A percentile compares a stretch with the other conserved stretches of the same genome.
These are phyloP conservation scores for Rhingia rostrata DNA, from an alignment of 2,888 invertebrate genomes.

Conservation along the genomic window DNA sequence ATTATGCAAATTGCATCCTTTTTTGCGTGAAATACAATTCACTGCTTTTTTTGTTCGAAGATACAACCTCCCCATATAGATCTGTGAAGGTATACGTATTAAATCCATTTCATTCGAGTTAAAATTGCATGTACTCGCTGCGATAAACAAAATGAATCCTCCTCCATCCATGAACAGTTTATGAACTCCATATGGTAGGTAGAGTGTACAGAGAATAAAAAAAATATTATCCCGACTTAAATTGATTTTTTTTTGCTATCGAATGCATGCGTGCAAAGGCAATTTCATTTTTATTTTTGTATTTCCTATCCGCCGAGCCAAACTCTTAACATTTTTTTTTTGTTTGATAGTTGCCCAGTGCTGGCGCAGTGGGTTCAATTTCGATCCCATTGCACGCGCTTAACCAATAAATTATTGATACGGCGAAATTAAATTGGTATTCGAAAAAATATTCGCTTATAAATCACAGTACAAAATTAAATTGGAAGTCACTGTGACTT, in stretches of 20 bases:
- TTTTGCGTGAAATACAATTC: constrained; percentile 53
- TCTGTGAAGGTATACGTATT: constrained; percentile 8
- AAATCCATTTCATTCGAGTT: constrained; percentile 32
- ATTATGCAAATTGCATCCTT: constrained; percentile 67
- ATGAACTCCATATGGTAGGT: constrained; percentile 47
- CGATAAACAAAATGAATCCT: constrained; percentile 70
- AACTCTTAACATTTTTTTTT: constrained; percentile 28
- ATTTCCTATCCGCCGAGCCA: background rate
- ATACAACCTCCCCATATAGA: background rate
- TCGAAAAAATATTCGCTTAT: constrained; percentile 64
- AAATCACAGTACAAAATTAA: constrained; percentile 57
- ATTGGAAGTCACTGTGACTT: constrained; percentile 54
- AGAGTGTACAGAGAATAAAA: constrained; percentile 22
- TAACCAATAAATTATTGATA: constrained; percentile 69
- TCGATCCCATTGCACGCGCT: constrained; percentile 70
- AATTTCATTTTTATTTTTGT: constrained; percentile 17
- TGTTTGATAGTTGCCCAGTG: background rate
- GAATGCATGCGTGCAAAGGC: constrained; percentile 35
- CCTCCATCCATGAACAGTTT: constrained; percentile 66
- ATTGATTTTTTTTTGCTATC: constrained; percentile 62
- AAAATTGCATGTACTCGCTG: constrained; percentile 62
- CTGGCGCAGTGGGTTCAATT: constrained; percentile 53
- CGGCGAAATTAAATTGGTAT: constrained; percentile 72
- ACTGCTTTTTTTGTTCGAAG: constrained; percentile 34
- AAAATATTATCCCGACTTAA: constrained; percentile 40